Evolutionary conservation across 2,113 vertebrate genomes (phyloP), one percentile per base, ranked within the genome.

Genomic region (Bettongia penicillata): DNA sequence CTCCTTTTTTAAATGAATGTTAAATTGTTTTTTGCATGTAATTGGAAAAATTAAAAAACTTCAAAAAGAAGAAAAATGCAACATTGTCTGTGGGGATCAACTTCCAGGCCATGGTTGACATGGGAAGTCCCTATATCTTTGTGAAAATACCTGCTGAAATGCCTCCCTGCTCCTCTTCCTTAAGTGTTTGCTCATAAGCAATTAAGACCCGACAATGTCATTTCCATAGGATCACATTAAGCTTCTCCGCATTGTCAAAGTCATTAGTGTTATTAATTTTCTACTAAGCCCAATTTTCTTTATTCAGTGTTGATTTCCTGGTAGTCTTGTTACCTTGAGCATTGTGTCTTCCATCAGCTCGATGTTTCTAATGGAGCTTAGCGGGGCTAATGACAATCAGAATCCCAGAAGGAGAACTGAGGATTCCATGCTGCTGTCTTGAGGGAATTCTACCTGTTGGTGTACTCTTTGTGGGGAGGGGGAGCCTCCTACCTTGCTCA

Each of bases 211-310:
- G 94, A 90, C 61, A 91, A 91, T 96, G 93, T 97, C 55, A 61
- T 61, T 61, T 43, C 93, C 28, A 4, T 52, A 53, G 50, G 37
- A 6, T 93, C 90, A 57, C 90, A 89, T 94, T 97, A 93, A 96
- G 97, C 92, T 77, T 91, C 90, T 95, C 93, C 94, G 96, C 96
- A 96, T 96, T 96, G 96, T 95, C 95, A 51, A 92, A 93, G 94
- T 96, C 91, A 52, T 96, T 93, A 94, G 48, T 52, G 90, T 51
- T 94, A 61, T 91, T 95, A 94, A 94, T 96, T 94, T 90, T 43
- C 90, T 90, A 49, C 92, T 53, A 14, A 16, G 93, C 94, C 53
- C 50, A 84, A 25, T 96, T 94, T 96, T 61, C 68, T 77, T 93
- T 53, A 55, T 48, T 53, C 14, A 8, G 91, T 93, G 89, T 95